Conservation (phyloP, 53 echinoderm and acorn worm genomes). For the Zoroaster sp. region DNA sequence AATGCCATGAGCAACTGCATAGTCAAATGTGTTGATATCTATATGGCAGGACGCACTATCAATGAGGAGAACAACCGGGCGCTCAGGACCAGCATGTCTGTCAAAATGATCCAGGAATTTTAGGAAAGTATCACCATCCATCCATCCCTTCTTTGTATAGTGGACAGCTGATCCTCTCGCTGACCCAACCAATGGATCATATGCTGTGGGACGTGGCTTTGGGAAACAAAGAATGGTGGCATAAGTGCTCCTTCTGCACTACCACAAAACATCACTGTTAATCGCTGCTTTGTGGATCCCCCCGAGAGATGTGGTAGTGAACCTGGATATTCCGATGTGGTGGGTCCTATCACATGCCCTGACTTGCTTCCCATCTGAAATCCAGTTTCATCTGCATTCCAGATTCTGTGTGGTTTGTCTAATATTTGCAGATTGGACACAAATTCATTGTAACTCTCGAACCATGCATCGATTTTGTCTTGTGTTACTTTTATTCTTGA, state of each 20-base stretch:
- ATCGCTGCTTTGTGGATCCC: neutral
- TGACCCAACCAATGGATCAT: neutral
- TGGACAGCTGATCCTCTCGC: neutral
- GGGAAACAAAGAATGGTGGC: conserved; percentile 8
- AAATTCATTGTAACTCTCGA: neutral
- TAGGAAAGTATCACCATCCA: neutral
- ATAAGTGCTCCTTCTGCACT: conserved; percentile 7
- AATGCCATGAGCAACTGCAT: no score
- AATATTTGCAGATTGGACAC: neutral
- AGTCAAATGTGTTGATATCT: no score
- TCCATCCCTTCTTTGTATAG: conserved; percentile 18
- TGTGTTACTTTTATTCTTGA: neutral
- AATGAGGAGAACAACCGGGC: no score
- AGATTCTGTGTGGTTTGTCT: neutral
- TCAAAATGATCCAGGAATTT: no score
- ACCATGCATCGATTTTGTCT: neutral
- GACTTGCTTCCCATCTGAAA: conserved; percentile 19
- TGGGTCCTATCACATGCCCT: neutral
- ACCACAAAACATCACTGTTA: conserved; percentile 6
- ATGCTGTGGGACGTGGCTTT: neutral
- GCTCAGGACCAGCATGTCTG: no score
- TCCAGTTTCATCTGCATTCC: conserved; percentile 18
- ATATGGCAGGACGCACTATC: no score
- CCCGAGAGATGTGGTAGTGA: neutral
- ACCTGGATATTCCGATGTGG: neutral